Percentiles rank a stretch among this genome's conserved stretches.
phyloP scores from a whole-genome alignment of 2,888 invertebrate genomes.

The Pandemis heparana region DNA sequence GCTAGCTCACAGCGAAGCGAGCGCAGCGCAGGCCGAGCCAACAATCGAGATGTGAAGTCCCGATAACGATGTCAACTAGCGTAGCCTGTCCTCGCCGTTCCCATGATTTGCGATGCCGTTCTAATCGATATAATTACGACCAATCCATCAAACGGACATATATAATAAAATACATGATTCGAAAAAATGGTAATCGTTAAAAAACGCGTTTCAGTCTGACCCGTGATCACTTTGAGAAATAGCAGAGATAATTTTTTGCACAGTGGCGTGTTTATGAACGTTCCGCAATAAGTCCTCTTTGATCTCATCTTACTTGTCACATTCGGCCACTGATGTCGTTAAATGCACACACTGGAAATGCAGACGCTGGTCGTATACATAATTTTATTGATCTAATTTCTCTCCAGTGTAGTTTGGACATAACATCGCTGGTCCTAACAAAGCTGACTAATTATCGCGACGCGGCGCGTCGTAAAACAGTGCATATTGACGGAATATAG shows the following conservation, averaged over 20 bases:
- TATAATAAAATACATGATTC: slow-evolving; percentile 68
- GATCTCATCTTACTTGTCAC: slow-evolving; percentile 75
- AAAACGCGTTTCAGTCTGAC: slow-evolving; percentile 59
- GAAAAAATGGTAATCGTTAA: slow-evolving; percentile 66
- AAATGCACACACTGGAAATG: slow-evolving; percentile 54
- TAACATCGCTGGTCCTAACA: slow-evolving; percentile 80
- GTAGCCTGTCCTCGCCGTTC: slow-evolving; percentile 78
- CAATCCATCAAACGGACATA: slow-evolving; percentile 81
- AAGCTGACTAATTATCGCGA: slow-evolving; percentile 85
- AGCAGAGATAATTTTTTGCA: slow-evolving; percentile 82
- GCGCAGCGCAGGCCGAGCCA: slow-evolving; percentile 58
- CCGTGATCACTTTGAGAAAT: slow-evolving; percentile 71
- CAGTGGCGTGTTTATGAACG: slow-evolving; percentile 79
- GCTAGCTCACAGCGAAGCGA: slow-evolving; percentile 51
- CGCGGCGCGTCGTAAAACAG: slow-evolving; percentile 85
- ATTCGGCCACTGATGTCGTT: slow-evolving; percentile 56
- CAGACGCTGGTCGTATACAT: slow-evolving; percentile 59
- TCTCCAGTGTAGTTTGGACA: slow-evolving; percentile 59
- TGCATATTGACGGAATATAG: slow-evolving; percentile 86
- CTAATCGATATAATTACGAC: slow-evolving; percentile 82
- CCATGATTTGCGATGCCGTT: slow-evolving; percentile 83
- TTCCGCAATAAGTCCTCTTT: slow-evolving; percentile 75
- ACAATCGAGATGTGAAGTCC: slow-evolving; percentile 79
- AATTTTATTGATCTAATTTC: slow-evolving; percentile 68
- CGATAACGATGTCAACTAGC: slow-evolving; percentile 81